Percentiles rank a stretch among this genome's conserved stretches.
Conservation (phyloP, 2,113 vertebrate genomes). For the Cardinalis cardinalis region DNA sequence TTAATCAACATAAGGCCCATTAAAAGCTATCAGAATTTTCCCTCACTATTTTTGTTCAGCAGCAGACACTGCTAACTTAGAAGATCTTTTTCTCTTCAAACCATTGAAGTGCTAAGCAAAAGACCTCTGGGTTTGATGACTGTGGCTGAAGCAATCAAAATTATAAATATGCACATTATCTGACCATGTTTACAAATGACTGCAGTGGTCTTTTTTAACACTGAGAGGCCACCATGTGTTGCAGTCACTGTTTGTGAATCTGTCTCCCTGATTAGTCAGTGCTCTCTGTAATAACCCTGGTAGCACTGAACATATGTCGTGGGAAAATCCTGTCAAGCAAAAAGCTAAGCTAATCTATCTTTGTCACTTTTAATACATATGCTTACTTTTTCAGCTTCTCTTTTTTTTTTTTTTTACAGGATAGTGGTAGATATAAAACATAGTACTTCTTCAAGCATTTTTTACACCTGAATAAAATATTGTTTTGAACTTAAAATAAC, state of each 20-base stretch:
- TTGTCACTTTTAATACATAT: conserved; percentile 59
- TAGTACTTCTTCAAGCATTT: conserved; percentile 38
- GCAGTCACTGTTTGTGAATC: conserved; percentile 60
- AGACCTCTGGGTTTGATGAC: conserved; percentile 17
- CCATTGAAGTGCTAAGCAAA: background rate
- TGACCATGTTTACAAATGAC: conserved; percentile 67
- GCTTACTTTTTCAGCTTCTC: conserved; percentile 20
- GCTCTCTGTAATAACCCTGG: conserved; percentile 65
- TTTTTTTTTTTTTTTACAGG: background rate
- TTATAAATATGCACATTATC: conserved; percentile 60
- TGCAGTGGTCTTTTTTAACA: conserved; percentile 59
- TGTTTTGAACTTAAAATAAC: conserved; percentile 33
- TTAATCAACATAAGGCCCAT: background rate
- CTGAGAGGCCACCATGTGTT: conserved; percentile 56
- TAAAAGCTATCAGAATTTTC: background rate
- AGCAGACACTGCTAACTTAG: background rate
- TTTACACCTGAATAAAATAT: conserved; percentile 26
- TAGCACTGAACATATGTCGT: conserved; percentile 71
- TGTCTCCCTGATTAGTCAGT: conserved; percentile 69
- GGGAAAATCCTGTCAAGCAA: conserved; percentile 73
- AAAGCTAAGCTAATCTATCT: conserved; percentile 64
- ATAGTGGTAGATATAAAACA: conserved; percentile 23
- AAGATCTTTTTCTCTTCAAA: background rate
- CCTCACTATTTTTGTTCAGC: background rate
- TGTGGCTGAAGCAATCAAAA: conserved; percentile 47